Base-by-base conservation (phyloP, 2,113 vertebrate genomes). In the Rhegmatorhina hoffmannsi region DNA sequence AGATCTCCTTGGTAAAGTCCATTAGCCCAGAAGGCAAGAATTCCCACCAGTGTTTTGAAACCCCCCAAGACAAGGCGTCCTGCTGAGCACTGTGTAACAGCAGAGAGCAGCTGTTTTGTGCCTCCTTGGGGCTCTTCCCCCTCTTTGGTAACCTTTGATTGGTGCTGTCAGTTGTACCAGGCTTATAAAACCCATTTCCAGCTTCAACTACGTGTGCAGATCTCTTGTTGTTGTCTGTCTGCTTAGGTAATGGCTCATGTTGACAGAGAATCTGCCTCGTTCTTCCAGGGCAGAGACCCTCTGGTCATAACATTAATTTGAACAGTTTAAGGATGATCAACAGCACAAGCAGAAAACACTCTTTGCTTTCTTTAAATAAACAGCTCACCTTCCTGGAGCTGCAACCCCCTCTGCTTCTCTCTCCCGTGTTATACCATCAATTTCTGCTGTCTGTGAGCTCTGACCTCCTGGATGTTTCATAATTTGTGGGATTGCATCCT, bases 201-300 rank as follows among this genome's bases (percentile, higher is more conserved):
- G 31, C 79, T 92, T 83, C 52, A 80, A 8, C 47, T 72, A 8
- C 0, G 0, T 56, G 50, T 56, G 70, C 11, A 0, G 62, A 56
- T 95, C 90, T 86, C 68, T 83, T 59, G 72, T 70, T 96, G 66
- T 59, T 91, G 94, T 86, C 83, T 81, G 47, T 89, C 2, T 84
- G 85, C 76, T 93, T 74, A 84, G 79, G 93, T 86, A 93, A 96
- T 93, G 7, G 11, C 85, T 94, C 85, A 78, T 63, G 76, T 60
- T 92, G 94, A 85, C 90, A 94, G 87, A 84, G 83, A 92, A 84
- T 81, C 90, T 92, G 72, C 83, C 83, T 34, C 75, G 72, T 72
- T 94, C 95, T 94, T 90, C 56, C 85, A 93, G 92, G 92, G 93
- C 90, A 94, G 52, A 86, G 68, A 86, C 88, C 91, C 68, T 84